A percentile compares a stretch with the other conserved stretches of the same genome.
These are phyloP conservation scores for Columba livia DNA, from an alignment of 2,113 vertebrate genomes.

Conservation along the genomic window DNA sequence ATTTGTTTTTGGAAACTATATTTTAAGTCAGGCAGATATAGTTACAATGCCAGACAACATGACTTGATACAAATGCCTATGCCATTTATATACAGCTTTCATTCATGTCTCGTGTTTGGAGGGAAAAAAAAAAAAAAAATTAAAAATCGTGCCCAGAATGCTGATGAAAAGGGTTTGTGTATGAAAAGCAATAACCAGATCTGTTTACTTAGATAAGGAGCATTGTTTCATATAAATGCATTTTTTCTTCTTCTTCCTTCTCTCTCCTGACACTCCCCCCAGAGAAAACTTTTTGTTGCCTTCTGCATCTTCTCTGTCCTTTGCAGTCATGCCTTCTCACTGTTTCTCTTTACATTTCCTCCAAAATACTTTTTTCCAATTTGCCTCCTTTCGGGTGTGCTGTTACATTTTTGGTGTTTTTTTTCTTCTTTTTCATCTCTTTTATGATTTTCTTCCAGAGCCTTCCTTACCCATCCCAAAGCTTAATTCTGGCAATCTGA, in stretches of 20 bases:
- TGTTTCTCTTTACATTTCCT: background rate
- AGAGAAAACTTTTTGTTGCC: background rate
- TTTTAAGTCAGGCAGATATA: background rate
- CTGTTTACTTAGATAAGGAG: background rate
- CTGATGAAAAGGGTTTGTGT: background rate
- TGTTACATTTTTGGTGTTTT: background rate
- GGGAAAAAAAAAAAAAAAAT: background rate
- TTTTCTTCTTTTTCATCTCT: background rate
- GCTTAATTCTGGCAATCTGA: slow-evolving; percentile 8
- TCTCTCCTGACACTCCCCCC: background rate
- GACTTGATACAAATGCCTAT: background rate
- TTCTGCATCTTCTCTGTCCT: background rate
- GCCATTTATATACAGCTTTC: background rate
- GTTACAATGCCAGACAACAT: background rate
- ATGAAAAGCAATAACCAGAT: background rate
- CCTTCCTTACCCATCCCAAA: background rate
- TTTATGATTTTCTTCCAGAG: slow-evolving; percentile 5
- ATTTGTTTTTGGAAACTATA: background rate
- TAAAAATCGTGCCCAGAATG: background rate
- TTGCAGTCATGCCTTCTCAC: background rate
- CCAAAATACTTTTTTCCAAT: background rate
- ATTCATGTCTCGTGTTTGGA: background rate
- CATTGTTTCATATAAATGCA: background rate
- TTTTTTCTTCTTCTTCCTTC: background rate
- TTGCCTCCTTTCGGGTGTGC: background rate